Percentiles rank a stretch among this genome's conserved stretches.
Evolutionary conservation across 2,888 invertebrate genomes (phyloP).

Genomic region (Himalopsyche tibetana): DNA sequence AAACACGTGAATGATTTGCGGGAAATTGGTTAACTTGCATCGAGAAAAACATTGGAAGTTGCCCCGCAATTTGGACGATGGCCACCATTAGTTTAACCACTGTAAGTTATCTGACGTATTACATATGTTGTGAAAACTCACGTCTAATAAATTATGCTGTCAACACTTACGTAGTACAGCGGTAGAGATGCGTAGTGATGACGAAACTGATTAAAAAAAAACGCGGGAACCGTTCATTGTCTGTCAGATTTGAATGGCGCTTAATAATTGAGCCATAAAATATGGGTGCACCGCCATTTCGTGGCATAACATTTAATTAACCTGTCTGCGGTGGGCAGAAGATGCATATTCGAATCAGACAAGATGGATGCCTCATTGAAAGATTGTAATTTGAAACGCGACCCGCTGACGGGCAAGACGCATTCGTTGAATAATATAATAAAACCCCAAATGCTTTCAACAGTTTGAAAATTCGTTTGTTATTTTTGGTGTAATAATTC

Average conservation of each 20-base stretch:
- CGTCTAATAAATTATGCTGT: too few species aligned
- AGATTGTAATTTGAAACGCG: slow-evolving; percentile 21
- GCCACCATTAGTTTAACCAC: too few species aligned
- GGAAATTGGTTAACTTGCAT: too few species aligned
- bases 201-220: not conserved
- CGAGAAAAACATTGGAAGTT: too few species aligned
- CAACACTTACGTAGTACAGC: too few species aligned
- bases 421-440: not conserved
- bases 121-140: too few species aligned
- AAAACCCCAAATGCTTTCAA: not conserved
- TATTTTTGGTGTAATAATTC: too few species aligned
- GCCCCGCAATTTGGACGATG: too few species aligned
- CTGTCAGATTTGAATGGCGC: not conserved
- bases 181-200: not conserved
- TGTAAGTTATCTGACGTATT: too few species aligned
- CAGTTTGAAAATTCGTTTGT: not conserved
- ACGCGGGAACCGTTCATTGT: slow-evolving; percentile 25
- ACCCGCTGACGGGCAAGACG: not conserved
- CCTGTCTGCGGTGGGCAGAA: not conserved
- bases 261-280: slow-evolving; percentile 8
- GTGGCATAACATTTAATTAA: slow-evolving; percentile 31
- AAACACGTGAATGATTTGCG: too few species aligned
- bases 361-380: slow-evolving; percentile 11
- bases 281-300: slow-evolving; percentile 5
- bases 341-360: not conserved